Evolutionary conservation across 2,888 invertebrate species (phyloP).

Genomic region (Pterobdella sp.): DNA sequence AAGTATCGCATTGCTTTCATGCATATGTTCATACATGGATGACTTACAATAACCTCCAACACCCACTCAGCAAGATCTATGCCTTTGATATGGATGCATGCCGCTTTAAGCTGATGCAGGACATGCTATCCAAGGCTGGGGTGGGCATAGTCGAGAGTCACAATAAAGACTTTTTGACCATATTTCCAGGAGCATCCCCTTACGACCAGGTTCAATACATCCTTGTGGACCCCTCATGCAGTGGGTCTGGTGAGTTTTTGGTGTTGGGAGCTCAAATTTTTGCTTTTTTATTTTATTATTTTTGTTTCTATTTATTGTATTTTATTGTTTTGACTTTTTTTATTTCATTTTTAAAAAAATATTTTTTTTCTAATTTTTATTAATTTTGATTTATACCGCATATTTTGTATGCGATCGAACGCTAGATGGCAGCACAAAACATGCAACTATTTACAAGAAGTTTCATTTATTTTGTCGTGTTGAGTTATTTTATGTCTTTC

Average conservation of each 20-base stretch:
- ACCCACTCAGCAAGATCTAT: slow-evolving; percentile 57
- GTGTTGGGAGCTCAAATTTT: too few relatives aligned
- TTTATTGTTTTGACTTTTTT: too few relatives aligned
- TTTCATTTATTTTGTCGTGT: too few relatives aligned
- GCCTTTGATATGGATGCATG: slow-evolving; percentile 67
- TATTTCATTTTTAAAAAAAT: too few relatives aligned
- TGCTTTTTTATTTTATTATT: too few relatives aligned
- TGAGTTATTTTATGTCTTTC: too few relatives aligned
- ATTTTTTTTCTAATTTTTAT: too few relatives aligned
- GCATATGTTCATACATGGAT: background rate
- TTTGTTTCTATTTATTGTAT: too few relatives aligned
- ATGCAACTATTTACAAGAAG: too few relatives aligned
- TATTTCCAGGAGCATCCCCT: slow-evolving; percentile 56
- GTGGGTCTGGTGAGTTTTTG: slow-evolving; percentile 68
- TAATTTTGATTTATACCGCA: too few relatives aligned
- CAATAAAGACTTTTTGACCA: slow-evolving; percentile 65
- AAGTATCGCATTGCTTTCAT: background rate
- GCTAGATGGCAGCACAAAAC: too few relatives aligned
- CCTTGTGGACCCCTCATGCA: slow-evolving; percentile 92
- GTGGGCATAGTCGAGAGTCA: slow-evolving; percentile 64
- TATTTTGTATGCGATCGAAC: too few relatives aligned
- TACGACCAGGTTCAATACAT: slow-evolving; percentile 66
- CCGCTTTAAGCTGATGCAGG: slow-evolving; percentile 42
- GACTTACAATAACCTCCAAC: background rate
- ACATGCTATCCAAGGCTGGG: slow-evolving; percentile 53